These are phyloP conservation scores for Antennarius maculatus DNA, from an alignment of 2,797 vertebrate genomes.

Conservation along the genomic window DNA sequence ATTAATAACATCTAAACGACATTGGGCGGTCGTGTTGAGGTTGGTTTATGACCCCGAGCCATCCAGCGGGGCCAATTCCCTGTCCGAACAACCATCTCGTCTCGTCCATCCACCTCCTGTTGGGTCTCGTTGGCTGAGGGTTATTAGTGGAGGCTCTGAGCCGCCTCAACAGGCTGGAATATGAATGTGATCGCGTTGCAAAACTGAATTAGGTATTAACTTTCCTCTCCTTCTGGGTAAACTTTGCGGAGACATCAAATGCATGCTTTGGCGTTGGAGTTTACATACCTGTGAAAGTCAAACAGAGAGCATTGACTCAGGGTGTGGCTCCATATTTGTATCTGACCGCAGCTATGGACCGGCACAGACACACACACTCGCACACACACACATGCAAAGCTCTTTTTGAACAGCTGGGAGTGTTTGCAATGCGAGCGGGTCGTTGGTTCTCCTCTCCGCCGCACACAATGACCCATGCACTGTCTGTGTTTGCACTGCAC, in stretches of 20 bases:
- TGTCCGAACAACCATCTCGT: slow-evolving; percentile 38
- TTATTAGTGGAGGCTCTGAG: slow-evolving; percentile 45
- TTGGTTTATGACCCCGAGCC: slow-evolving; percentile 31
- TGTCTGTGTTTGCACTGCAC: slow-evolving; percentile 80
- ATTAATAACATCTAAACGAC: slow-evolving; percentile 49
- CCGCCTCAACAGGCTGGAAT: slow-evolving; percentile 45
- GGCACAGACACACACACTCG: slow-evolving; percentile 42
- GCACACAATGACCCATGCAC: slow-evolving; percentile 73
- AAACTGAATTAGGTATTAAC: slow-evolving; percentile 73
- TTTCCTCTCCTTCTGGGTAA: slow-evolving; percentile 74
- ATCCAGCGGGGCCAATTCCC: slow-evolving; percentile 23
- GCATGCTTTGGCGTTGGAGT: slow-evolving; percentile 68
- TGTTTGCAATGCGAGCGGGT: slow-evolving; percentile 75
- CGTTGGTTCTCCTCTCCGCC: slow-evolving; percentile 60
- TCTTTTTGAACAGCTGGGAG: slow-evolving; percentile 75
- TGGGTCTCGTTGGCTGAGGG: slow-evolving; percentile 36
- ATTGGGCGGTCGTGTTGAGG: slow-evolving; percentile 52
- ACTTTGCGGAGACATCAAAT: slow-evolving; percentile 76
- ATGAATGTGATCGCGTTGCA: slow-evolving; percentile 61
- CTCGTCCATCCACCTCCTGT: slow-evolving; percentile 31
- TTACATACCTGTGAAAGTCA: slow-evolving; percentile 78
- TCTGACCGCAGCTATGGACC: slow-evolving; percentile 65
- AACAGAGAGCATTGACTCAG: slow-evolving; percentile 80
- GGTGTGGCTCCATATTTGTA: slow-evolving; percentile 77
- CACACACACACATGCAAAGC: slow-evolving; percentile 20